These are phyloP conservation scores for Neodon shergylaensis DNA, from an alignment of 2,113 vertebrate genomes.

Conservation along the genomic window DNA sequence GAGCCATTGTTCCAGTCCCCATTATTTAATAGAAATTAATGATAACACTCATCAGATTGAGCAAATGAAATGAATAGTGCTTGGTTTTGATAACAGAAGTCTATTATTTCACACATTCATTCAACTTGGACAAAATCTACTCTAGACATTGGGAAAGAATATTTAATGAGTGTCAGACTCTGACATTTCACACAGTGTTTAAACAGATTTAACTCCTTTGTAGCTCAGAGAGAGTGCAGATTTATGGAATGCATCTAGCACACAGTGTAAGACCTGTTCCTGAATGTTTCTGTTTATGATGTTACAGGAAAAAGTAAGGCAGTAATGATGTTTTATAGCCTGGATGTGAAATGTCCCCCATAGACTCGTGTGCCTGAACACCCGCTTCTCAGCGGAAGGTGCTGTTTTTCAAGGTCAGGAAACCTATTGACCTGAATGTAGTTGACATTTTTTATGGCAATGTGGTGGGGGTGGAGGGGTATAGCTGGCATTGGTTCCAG, in stretches of 20 bases:
- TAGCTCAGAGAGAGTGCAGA: neutral
- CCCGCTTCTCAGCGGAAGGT: neutral
- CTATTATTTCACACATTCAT: neutral
- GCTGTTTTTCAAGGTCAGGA: neutral
- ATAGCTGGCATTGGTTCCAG: neutral
- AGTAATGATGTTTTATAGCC: neutral
- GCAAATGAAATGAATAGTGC: constrained; percentile 6
- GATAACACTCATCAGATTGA: neutral
- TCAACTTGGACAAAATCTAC: neutral
- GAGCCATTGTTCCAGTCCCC: neutral
- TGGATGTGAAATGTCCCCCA: neutral
- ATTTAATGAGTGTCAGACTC: neutral
- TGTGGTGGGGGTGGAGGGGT: neutral
- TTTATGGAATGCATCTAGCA: neutral
- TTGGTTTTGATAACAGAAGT: neutral
- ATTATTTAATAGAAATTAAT: constrained; percentile 36
- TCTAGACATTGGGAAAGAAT: neutral
- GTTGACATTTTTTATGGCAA: neutral
- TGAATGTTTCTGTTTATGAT: constrained; percentile 1
- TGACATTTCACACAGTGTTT: neutral
- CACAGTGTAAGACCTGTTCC: neutral
- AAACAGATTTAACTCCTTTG: neutral
- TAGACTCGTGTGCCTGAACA: neutral
- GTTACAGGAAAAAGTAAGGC: neutral
- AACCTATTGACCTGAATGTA: neutral